These are phyloP conservation scores for Gari tellinella DNA, from an alignment of 2,888 invertebrate genomes.

Conservation along the genomic window DNA sequence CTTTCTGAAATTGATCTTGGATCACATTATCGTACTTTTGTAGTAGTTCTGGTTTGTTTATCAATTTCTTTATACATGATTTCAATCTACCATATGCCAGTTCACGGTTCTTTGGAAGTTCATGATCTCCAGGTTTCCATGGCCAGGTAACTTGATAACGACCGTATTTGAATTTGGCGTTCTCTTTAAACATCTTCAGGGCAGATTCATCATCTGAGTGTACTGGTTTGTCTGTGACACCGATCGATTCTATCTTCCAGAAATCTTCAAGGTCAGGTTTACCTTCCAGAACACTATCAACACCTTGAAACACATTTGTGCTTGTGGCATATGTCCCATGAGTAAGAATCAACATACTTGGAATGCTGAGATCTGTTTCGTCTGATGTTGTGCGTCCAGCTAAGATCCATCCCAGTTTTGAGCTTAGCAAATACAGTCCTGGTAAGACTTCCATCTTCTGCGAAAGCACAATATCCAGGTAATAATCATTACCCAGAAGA, in stretches of 20 bases:
- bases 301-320: too few relatives aligned
- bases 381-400: not conserved
- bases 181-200: not conserved
- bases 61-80: constrained; percentile 15
- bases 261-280: constrained; percentile 29
- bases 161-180: constrained; percentile 2
- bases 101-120: constrained; percentile 13
- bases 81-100: constrained; percentile 20
- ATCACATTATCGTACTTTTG: constrained; percentile 23
- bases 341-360: not conserved
- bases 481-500: constrained; percentile 7
- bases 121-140: constrained; percentile 12
- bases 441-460: constrained; percentile 10
- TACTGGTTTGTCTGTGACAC: constrained; percentile 5
- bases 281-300: not conserved
- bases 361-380: not conserved
- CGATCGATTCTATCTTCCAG: constrained; percentile 20
- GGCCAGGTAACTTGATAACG: constrained; percentile 19
- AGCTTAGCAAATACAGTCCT: not conserved
- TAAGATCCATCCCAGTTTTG: constrained; percentile 7
- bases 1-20: too few relatives aligned
- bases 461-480: constrained; percentile 5
- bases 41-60: constrained; percentile 14
- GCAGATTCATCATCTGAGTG: constrained; percentile 4
- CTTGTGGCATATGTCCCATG: not conserved